Evolutionary conservation across 2,888 invertebrate species (phyloP).

Genomic region (Pristionchus arcanus): DNA sequence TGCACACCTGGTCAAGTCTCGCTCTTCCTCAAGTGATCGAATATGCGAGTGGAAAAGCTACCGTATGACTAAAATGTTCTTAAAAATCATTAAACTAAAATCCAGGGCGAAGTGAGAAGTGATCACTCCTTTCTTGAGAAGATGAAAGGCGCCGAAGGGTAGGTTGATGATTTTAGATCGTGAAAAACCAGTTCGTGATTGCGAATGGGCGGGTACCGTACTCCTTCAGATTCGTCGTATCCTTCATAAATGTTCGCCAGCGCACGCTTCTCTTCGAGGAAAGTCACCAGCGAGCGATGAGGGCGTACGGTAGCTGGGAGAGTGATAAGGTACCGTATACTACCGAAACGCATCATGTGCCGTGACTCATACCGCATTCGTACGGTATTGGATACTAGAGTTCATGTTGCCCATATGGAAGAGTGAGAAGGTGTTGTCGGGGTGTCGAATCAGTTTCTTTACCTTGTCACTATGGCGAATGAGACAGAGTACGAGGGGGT

Average conservation of each 20-base stretch:
- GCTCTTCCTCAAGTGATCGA: background rate
- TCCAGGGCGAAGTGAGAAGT: background rate
- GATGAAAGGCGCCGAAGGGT: background rate
- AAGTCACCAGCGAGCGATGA: background rate
- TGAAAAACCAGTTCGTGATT: background rate
- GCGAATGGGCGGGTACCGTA: background rate
- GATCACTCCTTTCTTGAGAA: constrained; percentile 13
- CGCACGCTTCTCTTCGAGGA: constrained; percentile 1
- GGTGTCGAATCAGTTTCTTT: too few species aligned
- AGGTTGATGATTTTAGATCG: background rate
- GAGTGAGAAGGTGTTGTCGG: too few species aligned
- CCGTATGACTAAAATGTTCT: background rate
- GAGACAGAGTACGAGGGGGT: too few species aligned
- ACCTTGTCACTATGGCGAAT: too few species aligned
- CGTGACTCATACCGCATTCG: background rate
- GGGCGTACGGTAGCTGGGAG: constrained; percentile 7
- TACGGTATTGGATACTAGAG: too few species aligned
- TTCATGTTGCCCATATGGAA: too few species aligned
- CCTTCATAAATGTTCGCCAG: background rate
- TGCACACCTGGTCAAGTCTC: background rate
- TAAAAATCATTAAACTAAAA: background rate
- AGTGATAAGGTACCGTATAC: background rate
- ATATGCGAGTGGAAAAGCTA: background rate
- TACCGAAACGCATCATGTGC: background rate
- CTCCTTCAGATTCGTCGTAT: constrained; percentile 5